Evolutionary conservation across 2,888 invertebrate species (phyloP), one percentile per base, ranked within the genome.

Genomic region (Thymelicus sylvestris): DNA sequence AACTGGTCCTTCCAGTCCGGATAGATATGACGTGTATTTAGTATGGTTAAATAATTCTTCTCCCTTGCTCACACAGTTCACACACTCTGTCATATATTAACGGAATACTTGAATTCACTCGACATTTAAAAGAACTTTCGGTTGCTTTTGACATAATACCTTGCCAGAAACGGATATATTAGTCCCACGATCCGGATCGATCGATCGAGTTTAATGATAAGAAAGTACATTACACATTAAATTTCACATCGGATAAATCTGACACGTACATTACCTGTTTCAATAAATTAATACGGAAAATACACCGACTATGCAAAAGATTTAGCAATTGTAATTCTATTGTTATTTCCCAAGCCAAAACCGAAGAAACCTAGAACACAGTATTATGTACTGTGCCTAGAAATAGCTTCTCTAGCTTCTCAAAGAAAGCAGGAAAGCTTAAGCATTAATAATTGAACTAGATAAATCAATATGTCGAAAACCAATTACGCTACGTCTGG

Each of bases 391-490:
- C n/a, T n/a, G n/a, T n/a, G n/a, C n/a, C n/a, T n/a, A n/a, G n/a
- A n/a, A n/a, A 44, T 44, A 10, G 44, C 44, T 44, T 44, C 8
- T 10, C 12, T 10, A 10, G 44, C 12, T 44, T 44, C 8, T 19
- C 55, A 55, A 52, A 52, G 52, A 52, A 19, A 52, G 12, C 55
- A 24, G 24, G 55, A 55, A 55, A 55, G 55, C 24, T 55, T 59
- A 39, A 39, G n/a, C n/a, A 39, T 59, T n/a, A 13, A 39, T 59
- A 59, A 59, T 59, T 59, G 8, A 39, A n/a, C 39, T 39, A 39
- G 39, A 64, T 47, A 50, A 64, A 50, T 50, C 12, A 15, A 57
- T 39, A n/a, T 41, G 44, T 65, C 44, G 67, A 67, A 68, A 68
- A 68, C 41, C 55, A 68, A 68, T 68, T 44, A 63, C 44, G 47